Percentiles rank a stretch among this genome's conserved stretches.
These are phyloP conservation scores for Onchidella celtica DNA, from an alignment of 2,888 invertebrate species.

Conservation along the genomic window DNA sequence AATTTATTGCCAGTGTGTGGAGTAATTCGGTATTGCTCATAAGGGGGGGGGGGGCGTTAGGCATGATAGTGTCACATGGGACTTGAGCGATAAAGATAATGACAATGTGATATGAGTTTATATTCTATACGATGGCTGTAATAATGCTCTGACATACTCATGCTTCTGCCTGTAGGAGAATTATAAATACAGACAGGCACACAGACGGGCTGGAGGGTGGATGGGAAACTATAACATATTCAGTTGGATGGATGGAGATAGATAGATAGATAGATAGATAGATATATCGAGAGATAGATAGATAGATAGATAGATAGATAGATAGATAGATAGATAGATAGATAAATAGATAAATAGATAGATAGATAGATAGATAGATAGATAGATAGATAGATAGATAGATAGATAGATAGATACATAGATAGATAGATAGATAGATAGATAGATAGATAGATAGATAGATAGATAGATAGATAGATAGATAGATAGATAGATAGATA, in stretches of 20 bases:
- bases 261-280: background rate
- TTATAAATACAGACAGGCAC: background rate
- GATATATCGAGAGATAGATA: background rate
- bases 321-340: background rate
- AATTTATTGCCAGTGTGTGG: too few species aligned
- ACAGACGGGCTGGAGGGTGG: background rate
- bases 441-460: conserved; percentile 12
- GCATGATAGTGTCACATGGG: too few species aligned
- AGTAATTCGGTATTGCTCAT: too few species aligned
- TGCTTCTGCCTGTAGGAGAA: too few species aligned
- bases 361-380: background rate
- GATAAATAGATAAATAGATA: background rate
- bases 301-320: background rate
- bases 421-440: conserved; percentile 19
- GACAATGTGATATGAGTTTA: too few species aligned
- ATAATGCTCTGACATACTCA: too few species aligned
- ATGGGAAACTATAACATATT: too few species aligned
- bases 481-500: background rate
- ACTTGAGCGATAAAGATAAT: too few species aligned
- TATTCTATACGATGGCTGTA: too few species aligned
- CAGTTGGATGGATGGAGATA: background rate
- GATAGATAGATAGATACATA: conserved; percentile 16
- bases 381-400: conserved; percentile 16
- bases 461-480: background rate
- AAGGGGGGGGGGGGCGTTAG: too few species aligned